Evolutionary conservation across 1,140 invertebrate species (phyloP).

Genomic region (Drosophila sulfurigaster): DNA sequence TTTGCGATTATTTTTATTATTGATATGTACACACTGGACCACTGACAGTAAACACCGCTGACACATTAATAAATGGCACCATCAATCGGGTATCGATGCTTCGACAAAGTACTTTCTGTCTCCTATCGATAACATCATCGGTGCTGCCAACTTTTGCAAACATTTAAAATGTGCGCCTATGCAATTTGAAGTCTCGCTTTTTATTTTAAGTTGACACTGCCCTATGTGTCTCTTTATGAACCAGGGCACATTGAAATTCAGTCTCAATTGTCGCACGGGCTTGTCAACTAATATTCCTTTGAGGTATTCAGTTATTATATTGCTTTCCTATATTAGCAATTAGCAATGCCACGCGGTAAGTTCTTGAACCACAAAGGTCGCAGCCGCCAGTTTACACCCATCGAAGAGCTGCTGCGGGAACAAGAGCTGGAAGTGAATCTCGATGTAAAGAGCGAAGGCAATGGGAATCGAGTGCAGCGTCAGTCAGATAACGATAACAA

Average conservation of each 20-base stretch:
- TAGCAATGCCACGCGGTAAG: constrained; percentile 60
- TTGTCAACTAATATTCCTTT: background rate
- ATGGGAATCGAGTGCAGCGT: background rate
- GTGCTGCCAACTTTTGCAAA: background rate
- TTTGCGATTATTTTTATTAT: constrained; percentile 14
- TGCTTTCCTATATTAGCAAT: background rate
- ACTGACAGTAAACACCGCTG: constrained; percentile 4
- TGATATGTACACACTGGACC: constrained; percentile 1
- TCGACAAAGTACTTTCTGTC: too few relatives aligned
- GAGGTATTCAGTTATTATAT: too few relatives aligned
- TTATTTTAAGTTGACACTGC: background rate
- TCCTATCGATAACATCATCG: background rate
- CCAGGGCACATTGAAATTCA: background rate
- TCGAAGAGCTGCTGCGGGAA: constrained; percentile 45
- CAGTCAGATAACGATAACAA: background rate
- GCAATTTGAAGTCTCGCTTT: background rate
- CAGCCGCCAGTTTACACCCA: constrained; percentile 56
- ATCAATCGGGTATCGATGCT: too few relatives aligned
- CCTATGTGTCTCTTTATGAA: too few relatives aligned
- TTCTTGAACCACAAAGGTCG: constrained; percentile 52
- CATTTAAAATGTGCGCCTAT: background rate
- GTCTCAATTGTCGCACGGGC: background rate
- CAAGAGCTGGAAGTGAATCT: constrained; percentile 9
- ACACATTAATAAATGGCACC: too few relatives aligned
- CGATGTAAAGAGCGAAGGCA: background rate